Percentiles rank a stretch among this genome's conserved stretches.
Conservation (phyloP, 2,888 invertebrate species). For the Arrhopalites spinosus region DNA sequence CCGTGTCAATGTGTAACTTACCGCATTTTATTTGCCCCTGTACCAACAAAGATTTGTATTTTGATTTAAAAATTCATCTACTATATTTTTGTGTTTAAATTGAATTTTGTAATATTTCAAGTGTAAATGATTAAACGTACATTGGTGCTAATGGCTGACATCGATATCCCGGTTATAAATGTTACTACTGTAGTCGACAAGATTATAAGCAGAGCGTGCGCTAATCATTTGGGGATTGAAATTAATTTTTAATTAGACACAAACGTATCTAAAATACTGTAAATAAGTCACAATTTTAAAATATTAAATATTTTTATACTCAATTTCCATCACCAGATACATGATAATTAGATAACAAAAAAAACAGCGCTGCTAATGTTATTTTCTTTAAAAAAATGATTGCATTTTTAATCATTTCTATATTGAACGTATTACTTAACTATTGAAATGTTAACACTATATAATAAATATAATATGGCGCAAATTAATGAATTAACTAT, state of each 20-base stretch:
- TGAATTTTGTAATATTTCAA: constrained; percentile 66
- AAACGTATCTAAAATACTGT: neutral
- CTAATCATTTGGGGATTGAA: constrained; percentile 59
- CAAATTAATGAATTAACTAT: too few species aligned
- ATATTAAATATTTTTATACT: neutral
- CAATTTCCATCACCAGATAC: too few species aligned
- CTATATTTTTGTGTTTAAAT: too few species aligned
- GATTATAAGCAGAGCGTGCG: constrained; percentile 76
- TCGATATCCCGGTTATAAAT: constrained; percentile 89
- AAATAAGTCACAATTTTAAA: neutral
- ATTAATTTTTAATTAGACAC: neutral
- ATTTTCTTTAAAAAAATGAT: too few species aligned
- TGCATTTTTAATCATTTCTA: too few species aligned
- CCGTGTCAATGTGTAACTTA: too few species aligned
- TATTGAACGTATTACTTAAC: too few species aligned
- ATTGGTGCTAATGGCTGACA: constrained; percentile 98
- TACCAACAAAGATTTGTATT: too few species aligned
- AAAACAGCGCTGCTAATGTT: too few species aligned
- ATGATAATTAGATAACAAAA: too few species aligned
- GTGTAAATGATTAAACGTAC: constrained; percentile 85
- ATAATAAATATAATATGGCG: too few species aligned
- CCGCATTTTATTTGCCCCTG: neutral
- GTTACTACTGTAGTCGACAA: constrained; percentile 83
- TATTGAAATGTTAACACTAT: too few species aligned
- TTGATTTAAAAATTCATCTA: neutral